Evolutionary conservation across 2,797 vertebrate genomes (phyloP), one percentile per base, ranked within the genome.

Genomic region (Pangasius krempfi): DNA sequence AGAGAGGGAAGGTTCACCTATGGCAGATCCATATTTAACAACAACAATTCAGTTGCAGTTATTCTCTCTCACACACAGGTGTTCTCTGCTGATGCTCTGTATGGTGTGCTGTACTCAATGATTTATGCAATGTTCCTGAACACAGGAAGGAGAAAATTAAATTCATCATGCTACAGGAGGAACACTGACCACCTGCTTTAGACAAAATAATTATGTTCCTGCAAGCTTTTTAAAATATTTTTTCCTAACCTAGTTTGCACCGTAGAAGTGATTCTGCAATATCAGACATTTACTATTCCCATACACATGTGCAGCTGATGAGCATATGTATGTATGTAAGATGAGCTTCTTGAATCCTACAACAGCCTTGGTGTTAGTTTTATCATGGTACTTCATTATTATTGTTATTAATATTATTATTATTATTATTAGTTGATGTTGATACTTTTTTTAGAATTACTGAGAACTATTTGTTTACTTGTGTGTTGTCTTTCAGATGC

Each of bases 101-200:
- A 86, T 86, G 33, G 66, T 27, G 27, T 73, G 86, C 87, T 86
- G 86, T 84, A 79, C 76, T 89, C 54, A 73, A 33, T 30, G 85
- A 89, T 58, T 66, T 87, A 85, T 84, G 73, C 52, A 88, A 75
- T 70, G 47, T 84, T 73, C 70, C 37, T 75, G 44, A 50, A 73
- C 37, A 73, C 9, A 25, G 18, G 30, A 68, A 68, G 5, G 9
- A 37, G 30, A 37, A 37, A 70, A 70, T 18, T 47, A 47, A 47
- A 75, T 25, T 12, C 80, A 90, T 84, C 62, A 87, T 64, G 50
- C 83, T 86, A 86, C 58, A 88, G 54, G 60, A 85, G 40, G 58
- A 47, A 87, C 10, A 76, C 27, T 52, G 47, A 30, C 47, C 13
- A 73, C 79, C 30, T 58, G 18, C 30, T 58, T n/a, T 52, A 52